Percentiles rank a stretch among this genome's conserved stretches.
Evolutionary conservation across 2,797 vertebrate species (phyloP).

Genomic region (Aeoliscus strigatus): DNA sequence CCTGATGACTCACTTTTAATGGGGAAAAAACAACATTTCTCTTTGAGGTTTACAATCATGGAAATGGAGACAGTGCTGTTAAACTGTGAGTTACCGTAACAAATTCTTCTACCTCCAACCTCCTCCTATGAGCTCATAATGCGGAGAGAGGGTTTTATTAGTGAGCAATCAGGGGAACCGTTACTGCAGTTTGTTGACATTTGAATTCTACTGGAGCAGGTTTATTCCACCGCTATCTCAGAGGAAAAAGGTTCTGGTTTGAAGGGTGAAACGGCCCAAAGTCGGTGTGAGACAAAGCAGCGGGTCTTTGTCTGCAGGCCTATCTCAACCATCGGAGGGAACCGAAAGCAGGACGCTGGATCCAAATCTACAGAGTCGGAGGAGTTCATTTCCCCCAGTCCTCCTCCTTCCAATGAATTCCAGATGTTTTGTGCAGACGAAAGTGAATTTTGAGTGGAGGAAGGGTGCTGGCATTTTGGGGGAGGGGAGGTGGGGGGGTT

Average conservation of each 20-base stretch:
- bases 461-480: slow-evolving; percentile 31
- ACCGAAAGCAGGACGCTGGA: slow-evolving; percentile 69
- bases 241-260: slow-evolving; percentile 33
- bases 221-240: slow-evolving; percentile 11
- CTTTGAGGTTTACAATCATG: slow-evolving; percentile 30
- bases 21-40: slow-evolving; percentile 23
- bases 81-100: slow-evolving; percentile 27
- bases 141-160: slow-evolving; percentile 13
- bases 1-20: slow-evolving; percentile 37
- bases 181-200: slow-evolving; percentile 6
- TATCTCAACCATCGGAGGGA: slow-evolving; percentile 72
- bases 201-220: slow-evolving; percentile 1
- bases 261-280: slow-evolving; percentile 39
- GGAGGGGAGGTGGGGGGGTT: slow-evolving; percentile 20
- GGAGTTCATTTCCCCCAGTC: slow-evolving; percentile 63
- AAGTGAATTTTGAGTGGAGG: slow-evolving; percentile 62
- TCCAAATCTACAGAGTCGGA: slow-evolving; percentile 65
- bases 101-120: slow-evolving; percentile 3
- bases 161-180: slow-evolving; percentile 9
- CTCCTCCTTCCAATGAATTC: slow-evolving; percentile 75
- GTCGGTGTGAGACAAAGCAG: slow-evolving; percentile 71
- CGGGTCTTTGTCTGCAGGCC: slow-evolving; percentile 68
- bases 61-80: slow-evolving; percentile 19
- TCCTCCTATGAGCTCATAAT: slow-evolving; percentile 13
- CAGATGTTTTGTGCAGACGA: slow-evolving; percentile 81